Evolutionary conservation across 2,888 invertebrate species (phyloP), one percentile per base, ranked within the genome.

Genomic region (Tetranychus piercei): DNA sequence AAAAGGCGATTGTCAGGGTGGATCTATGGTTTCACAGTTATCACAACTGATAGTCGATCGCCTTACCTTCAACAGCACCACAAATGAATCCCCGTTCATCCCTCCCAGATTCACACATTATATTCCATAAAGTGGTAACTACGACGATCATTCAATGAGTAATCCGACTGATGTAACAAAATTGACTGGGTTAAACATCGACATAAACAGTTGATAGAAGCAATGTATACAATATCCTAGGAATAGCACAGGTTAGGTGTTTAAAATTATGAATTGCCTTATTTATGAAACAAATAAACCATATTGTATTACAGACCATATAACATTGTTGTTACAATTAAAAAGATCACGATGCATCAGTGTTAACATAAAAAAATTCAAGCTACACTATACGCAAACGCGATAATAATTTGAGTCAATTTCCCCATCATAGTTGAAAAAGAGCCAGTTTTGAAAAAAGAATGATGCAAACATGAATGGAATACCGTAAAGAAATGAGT

Each of bases 81-180:
- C 55, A 55, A 55, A 55, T 6, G 9, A 55, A 15, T 55, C 55
- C 55, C 55, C 55, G 55, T 15, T 55, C 55, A 55, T 55, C 55
- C 55, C 55, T 55, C 55, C 55, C 55, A 55, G 55, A 55, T 55
- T 55, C 55, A 55, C 55, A 55, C 55, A 55, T 55, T 55, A 55
- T 55, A 55, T 55, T 55, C 55, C 55, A 55, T 55, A 15, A 15
- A 55, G 55, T 55, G 55, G 55, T 55, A 55, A 55, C 55, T 15
- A 55, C 55, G 15, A 55, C 15, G 55, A 55, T 15, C 55, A 55
- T 55, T 55, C 55, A 55, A 55, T 55, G 55, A 55, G 15, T 55
- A 55, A 55, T 55, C 11, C 9, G 9, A 55, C 11, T 55, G 55
- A 55, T 55, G 55, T 15, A 15, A 55, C 55, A 55, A 55, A 15